Evolutionary conservation across 2,113 vertebrate species (phyloP).

Genomic region (Artemisiospiza belli): DNA sequence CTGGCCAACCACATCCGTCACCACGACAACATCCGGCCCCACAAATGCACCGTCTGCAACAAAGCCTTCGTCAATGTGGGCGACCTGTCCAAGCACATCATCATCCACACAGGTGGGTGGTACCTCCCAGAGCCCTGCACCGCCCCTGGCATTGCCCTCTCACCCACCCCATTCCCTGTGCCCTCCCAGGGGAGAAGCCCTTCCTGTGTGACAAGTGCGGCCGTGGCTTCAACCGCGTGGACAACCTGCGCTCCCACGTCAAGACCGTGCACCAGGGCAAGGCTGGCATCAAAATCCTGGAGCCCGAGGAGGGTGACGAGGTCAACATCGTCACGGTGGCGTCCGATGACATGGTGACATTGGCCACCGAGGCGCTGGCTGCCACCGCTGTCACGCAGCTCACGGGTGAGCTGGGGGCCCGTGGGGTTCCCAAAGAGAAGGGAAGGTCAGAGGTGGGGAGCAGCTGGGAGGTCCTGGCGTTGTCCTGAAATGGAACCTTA

Average conservation of each 20-base stretch:
- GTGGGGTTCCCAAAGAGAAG: not conserved
- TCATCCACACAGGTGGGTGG: slow-evolving; percentile 94
- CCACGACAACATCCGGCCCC: slow-evolving; percentile 97
- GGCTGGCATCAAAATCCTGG: slow-evolving; percentile 91
- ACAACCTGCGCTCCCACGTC: slow-evolving; percentile 96
- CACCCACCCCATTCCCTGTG: rapidly evolving
- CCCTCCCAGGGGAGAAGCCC: slow-evolving; percentile 89
- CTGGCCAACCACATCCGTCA: slow-evolving; percentile 98
- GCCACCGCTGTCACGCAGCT: slow-evolving; percentile 90
- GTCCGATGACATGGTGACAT: slow-evolving; percentile 90
- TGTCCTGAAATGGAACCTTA: not conserved
- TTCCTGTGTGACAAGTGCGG: slow-evolving; percentile 97
- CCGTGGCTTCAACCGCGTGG: slow-evolving; percentile 94
- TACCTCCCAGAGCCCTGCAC: not conserved
- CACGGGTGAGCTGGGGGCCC: slow-evolving; percentile 77
- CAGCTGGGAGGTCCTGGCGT: not conserved
- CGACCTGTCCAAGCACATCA: slow-evolving; percentile 97
- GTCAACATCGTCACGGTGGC: slow-evolving; percentile 92
- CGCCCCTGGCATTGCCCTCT: rapidly evolving
- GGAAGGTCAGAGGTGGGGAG: rapidly evolving
- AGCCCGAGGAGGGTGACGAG: slow-evolving; percentile 80
- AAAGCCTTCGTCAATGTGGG: slow-evolving; percentile 98
- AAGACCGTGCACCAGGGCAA: slow-evolving; percentile 97
- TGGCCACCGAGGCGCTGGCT: slow-evolving; percentile 89
- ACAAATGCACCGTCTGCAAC: slow-evolving; percentile 93